phyloP scores from a whole-genome alignment of 2,888 invertebrate species.

The Eupelmus urozonus region DNA sequence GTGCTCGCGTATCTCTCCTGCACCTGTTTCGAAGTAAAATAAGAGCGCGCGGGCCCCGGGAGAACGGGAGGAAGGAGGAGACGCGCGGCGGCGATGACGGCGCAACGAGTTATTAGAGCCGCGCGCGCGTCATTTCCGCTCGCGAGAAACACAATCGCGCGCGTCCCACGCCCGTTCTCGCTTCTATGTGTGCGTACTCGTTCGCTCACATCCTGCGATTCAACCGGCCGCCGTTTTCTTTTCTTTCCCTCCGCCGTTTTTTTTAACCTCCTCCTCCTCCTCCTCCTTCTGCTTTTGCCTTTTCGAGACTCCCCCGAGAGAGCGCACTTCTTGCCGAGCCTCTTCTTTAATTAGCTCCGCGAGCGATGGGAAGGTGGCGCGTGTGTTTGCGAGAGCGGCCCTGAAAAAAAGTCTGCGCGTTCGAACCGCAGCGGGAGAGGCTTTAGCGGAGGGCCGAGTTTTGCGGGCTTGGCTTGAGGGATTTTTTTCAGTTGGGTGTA shows the following conservation, averaged over 20 bases:
- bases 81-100: conserved; percentile 45
- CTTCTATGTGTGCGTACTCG: conserved; percentile 13
- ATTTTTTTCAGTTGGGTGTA: too few relatives aligned
- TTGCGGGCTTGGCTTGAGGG: too few relatives aligned
- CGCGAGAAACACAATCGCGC: background rate
- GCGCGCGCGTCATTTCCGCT: conserved; percentile 59
- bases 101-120: conserved; percentile 59
- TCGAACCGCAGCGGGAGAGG: too few relatives aligned
- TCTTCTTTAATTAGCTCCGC: conserved; percentile 58
- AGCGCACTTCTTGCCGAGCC: conserved; percentile 34
- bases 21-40: conserved; percentile 21
- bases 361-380: background rate
- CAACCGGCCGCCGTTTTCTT: conserved; percentile 67
- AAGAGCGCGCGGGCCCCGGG: background rate
- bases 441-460: too few relatives aligned
- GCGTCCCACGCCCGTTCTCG: background rate
- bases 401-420: conserved; percentile 1
- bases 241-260: conserved; percentile 57
- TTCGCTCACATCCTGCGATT: conserved; percentile 76
- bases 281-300: conserved; percentile 14
- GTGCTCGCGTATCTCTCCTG: background rate
- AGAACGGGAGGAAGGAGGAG: background rate
- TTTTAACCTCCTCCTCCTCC: conserved; percentile 13
- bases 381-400: background rate
- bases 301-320: conserved; percentile 37